phyloP scores from a whole-genome alignment of 2,113 vertebrate genomes.

The Cottus gobio region DNA sequence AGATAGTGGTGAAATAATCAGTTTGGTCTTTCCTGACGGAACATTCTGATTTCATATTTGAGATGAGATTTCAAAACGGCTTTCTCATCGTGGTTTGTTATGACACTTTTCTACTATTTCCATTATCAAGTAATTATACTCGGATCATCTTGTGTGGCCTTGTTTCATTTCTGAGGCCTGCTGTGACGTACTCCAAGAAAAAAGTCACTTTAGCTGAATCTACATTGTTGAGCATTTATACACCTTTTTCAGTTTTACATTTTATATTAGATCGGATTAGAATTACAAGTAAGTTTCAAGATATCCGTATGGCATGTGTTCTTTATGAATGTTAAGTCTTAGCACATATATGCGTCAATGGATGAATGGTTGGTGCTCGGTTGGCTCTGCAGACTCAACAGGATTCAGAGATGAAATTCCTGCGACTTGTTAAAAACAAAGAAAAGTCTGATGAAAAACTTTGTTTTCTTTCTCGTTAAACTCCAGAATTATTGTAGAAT shows the following conservation, averaged over 20 bases:
- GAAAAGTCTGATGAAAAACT: constrained; percentile 43
- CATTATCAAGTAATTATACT: constrained; percentile 32
- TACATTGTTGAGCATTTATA: background rate
- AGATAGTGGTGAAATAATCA: constrained; percentile 47
- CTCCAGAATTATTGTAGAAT: constrained; percentile 13
- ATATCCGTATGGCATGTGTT: background rate
- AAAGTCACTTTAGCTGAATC: background rate
- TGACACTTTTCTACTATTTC: constrained; percentile 14
- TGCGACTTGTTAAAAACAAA: constrained; percentile 27
- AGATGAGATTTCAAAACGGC: constrained; percentile 41
- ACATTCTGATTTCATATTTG: constrained; percentile 49
- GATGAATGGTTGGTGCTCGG: constrained; percentile 28
- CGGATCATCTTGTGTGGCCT: constrained; percentile 25
- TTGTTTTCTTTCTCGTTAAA: constrained; percentile 16
- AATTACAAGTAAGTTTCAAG: background rate
- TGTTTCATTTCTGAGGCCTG: background rate
- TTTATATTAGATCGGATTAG: background rate
- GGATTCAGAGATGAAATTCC: constrained; percentile 42
- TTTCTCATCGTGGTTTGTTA: constrained; percentile 32
- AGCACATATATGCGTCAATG: no score
- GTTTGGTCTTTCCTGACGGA: constrained; percentile 44
- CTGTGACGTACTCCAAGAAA: background rate
- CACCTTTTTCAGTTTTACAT: background rate
- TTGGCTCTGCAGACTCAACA: constrained; percentile 37
- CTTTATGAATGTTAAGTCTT: no score